A percentile compares a stretch with the other conserved stretches of the same genome.
Evolutionary conservation across 2,888 invertebrate genomes (phyloP).

Genomic region (Leistus spinibarbis): DNA sequence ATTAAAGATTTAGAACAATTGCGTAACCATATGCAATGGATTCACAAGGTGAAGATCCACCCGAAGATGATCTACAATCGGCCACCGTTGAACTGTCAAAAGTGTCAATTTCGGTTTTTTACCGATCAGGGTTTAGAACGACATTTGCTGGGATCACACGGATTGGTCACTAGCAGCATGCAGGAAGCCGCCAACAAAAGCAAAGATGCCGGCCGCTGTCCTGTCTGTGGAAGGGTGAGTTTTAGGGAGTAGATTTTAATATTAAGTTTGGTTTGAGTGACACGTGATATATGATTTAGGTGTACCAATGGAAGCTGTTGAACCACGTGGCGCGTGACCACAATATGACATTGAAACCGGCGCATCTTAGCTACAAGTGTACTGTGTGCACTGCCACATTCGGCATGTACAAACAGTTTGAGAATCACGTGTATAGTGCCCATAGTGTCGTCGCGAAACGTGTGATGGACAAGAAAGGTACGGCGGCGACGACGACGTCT

Average conservation of each 20-base stretch:
- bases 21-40: conserved; percentile 97
- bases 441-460: conserved; percentile 90
- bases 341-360: conserved; percentile 88
- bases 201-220: conserved; percentile 93
- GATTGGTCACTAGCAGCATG: conserved; percentile 94
- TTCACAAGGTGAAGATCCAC: conserved; percentile 95
- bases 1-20: conserved; percentile 92
- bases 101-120: conserved; percentile 95
- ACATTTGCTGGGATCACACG: conserved; percentile 92
- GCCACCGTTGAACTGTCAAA: conserved; percentile 94
- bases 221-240: conserved; percentile 89
- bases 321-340: conserved; percentile 93
- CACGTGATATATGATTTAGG: conserved; percentile 71
- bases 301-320: conserved; percentile 91
- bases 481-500: conserved; percentile 56
- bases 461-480: conserved; percentile 75
- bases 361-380: conserved; percentile 92
- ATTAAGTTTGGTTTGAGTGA: too few relatives aligned
- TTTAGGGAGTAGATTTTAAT: conserved; percentile 51
- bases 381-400: conserved; percentile 94
- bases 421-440: conserved; percentile 91
- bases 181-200: conserved; percentile 94
- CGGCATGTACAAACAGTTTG: conserved; percentile 94
- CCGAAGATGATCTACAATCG: conserved; percentile 95
- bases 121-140: conserved; percentile 96